Evolutionary conservation across 2,888 invertebrate species (phyloP).

Genomic region (Aricia artaxerxes): DNA sequence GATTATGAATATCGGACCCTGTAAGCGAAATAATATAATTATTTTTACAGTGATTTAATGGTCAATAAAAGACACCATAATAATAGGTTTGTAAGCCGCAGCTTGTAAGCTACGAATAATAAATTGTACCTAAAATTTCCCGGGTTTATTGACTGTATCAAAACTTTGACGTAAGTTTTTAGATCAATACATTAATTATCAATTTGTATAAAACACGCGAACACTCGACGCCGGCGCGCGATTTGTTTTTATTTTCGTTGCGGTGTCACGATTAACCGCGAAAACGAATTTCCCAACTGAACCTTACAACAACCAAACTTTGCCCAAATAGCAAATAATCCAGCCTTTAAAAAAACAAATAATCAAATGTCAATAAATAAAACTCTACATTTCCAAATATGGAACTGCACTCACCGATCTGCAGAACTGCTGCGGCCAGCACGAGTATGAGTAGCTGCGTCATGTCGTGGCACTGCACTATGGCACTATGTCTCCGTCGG

Average conservation of each 20-base stretch:
- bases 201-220: not conserved
- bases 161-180: not conserved
- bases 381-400: not conserved
- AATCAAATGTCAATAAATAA: not conserved
- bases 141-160: not conserved
- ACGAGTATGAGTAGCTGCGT: slow-evolving; percentile 43
- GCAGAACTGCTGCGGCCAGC: slow-evolving; percentile 32
- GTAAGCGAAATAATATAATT: too few relatives aligned
- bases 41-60: too few relatives aligned
- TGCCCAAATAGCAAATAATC: not conserved
- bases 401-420: not conserved
- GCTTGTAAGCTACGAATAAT: too few relatives aligned
- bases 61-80: too few relatives aligned
- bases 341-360: not conserved
- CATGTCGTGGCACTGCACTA: slow-evolving; percentile 34
- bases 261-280: not conserved
- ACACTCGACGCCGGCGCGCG: not conserved
- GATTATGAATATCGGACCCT: too few relatives aligned
- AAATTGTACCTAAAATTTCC: not conserved
- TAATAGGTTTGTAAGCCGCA: too few relatives aligned
- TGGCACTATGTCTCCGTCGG: slow-evolving; percentile 20
- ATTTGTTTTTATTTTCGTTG: slow-evolving; percentile 10
- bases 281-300: slow-evolving; percentile 5
- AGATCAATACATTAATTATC: not conserved
- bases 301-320: not conserved